Base-by-base conservation (phyloP, 2,797 vertebrate genomes). In the Leptoclinus maculatus region DNA sequence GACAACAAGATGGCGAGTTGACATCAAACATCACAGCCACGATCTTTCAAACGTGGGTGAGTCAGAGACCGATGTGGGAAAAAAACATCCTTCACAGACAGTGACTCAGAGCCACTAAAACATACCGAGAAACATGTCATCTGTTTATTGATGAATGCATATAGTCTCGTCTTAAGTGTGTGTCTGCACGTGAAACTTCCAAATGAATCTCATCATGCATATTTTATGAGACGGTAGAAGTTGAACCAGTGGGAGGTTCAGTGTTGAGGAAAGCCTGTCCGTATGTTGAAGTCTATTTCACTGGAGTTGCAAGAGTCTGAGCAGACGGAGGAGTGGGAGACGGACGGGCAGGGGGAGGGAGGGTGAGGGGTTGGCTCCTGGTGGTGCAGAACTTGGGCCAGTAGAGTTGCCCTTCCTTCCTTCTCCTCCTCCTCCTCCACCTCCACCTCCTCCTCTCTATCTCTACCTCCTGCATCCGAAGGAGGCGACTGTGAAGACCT, bases 281-380 rank as follows among this genome's bases (percentile, higher is more conserved):
- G 83, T 54, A 91, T 54, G 59, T 92, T 89, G 68, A 92, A 83
- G 87, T 94, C 92, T 63, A 88, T 83, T 70, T 95, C 91, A 12
- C 90, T 91, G 8, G 94, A 93, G 82, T 94, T 94, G 85, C 93
- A 94, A 6, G 94, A 95, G 82, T 95, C 95, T 0, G 95, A 94
- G 88, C 72, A 81, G 73, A 94, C 4, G 10, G 92, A 88, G 83
- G 80, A 80, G 66, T 63, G 71, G 12, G 92, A 90, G 43, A 83
- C 41, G 67, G 92, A 89, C 1, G 83, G 89, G 59, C 93, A 93
- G 9, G 93, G 92, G 34, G 91, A 90, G 41, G 91, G 75, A 25
- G 90, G 90, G 58, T 78, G 85, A 53, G 92, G 85, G 69, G 62
- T 74, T 2, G 94, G 93, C 73, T 92, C 91, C 80, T 89, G 86